Base-by-base conservation (phyloP, 2,797 vertebrate genomes). In the Eremophila alpestris region DNA sequence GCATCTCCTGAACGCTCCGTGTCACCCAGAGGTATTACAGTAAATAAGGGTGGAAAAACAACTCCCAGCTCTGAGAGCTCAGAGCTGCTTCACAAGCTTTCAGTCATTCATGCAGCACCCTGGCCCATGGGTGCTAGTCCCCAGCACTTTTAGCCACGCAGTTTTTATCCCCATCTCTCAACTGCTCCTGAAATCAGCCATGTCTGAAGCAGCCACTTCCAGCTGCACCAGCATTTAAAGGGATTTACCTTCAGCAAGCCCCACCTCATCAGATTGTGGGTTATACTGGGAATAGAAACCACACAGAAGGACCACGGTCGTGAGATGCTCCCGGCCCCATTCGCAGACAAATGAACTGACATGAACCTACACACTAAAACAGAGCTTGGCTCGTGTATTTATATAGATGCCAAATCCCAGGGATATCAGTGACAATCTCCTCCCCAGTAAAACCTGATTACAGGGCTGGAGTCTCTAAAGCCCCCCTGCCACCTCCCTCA, bases 381-480 rank as follows among this genome's bases (percentile, higher is more conserved):
- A 70, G 64, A 95, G 87, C 86, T 87, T 41, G 87, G 93, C 86
- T 83, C 7, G 22, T 62, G 87, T 91, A 89, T 95, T 96, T 96
- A 94, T 80, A 90, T 3, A 95, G 94, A 96, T 46, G 92, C 86
- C 95, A 97, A 96, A 97, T 96, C 96, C 96, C 91, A 92, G 95
- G 92, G 90, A 64, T 96, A 96, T 95, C 95, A 77, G 18, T 94
- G 91, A 91, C 96, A 95, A 95, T 90, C 95, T 95, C 93, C 27
- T 96, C 76, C 90, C 93, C 67, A 69, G 76, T 91, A 95, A 97
- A 94, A 94, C 82, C 95, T 59, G 83, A 89, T 95, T 95, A 95
- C 65, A 79, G 78, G 13, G 9, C 74, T 46, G 67, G 85, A 49
- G 55, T 86, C 83, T 45, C 54, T 82, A 93, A 90, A 91, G 29